These are phyloP conservation scores for Connochaetes taurinus DNA, from an alignment of 2,113 vertebrate species.

Conservation along the genomic window DNA sequence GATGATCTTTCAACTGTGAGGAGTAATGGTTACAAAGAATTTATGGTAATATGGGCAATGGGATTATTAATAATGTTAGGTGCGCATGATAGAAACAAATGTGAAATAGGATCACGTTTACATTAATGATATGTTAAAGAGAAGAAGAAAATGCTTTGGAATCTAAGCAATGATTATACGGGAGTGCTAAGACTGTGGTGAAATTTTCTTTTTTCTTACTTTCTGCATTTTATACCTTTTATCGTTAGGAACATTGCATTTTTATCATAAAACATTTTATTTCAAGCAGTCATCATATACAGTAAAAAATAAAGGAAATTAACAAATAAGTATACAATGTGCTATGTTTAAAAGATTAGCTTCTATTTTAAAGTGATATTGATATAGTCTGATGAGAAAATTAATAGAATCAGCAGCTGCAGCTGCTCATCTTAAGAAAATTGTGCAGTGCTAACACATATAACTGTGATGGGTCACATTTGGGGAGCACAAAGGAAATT, in stretches of 20 bases:
- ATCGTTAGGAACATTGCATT: neutral
- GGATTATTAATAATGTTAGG: neutral
- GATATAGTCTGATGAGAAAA: neutral
- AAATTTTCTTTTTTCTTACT: neutral
- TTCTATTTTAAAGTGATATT: constrained; percentile 42
- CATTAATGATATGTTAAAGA: neutral
- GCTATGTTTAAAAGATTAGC: neutral
- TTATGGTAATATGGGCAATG: neutral
- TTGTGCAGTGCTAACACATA: neutral
- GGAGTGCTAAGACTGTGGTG: neutral
- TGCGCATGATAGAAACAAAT: neutral
- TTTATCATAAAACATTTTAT: neutral
- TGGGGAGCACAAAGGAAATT: neutral
- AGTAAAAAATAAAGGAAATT: neutral
- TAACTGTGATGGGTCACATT: neutral
- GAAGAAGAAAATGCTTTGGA: neutral
- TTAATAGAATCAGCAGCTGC: neutral
- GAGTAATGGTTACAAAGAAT: neutral
- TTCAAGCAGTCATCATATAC: neutral
- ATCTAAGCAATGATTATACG: neutral
- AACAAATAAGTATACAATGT: neutral
- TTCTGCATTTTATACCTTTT: neutral
- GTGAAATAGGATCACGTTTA: neutral
- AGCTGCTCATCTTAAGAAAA: constrained; percentile 23
- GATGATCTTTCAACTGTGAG: neutral